A percentile compares a stretch with the other conserved stretches of the same genome.
Evolutionary conservation across 2,888 invertebrate species (phyloP).

Genomic region (Cheilosia impressa): DNA sequence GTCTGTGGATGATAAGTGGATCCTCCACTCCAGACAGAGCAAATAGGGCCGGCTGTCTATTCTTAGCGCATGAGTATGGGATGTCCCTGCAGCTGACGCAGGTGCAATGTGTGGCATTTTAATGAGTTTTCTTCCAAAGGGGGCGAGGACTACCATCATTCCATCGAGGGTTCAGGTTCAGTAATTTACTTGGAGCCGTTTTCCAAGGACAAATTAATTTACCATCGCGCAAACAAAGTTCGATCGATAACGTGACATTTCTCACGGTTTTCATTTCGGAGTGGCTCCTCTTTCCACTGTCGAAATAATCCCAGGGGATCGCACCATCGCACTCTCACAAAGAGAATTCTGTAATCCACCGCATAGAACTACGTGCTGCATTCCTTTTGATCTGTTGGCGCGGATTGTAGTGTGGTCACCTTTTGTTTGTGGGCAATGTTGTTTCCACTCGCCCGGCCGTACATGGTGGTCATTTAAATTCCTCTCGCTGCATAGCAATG

Average conservation of each 20-base stretch:
- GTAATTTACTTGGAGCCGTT: slow-evolving; percentile 51
- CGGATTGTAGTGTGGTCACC: slow-evolving; percentile 40
- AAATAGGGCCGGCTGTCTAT: slow-evolving; percentile 54
- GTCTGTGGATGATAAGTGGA: slow-evolving; percentile 58
- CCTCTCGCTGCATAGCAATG: slow-evolving; percentile 46
- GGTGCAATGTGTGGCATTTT: slow-evolving; percentile 58
- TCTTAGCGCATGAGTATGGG: slow-evolving; percentile 36
- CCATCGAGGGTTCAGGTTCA: slow-evolving; percentile 29
- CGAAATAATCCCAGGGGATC: slow-evolving; percentile 30
- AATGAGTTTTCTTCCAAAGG: slow-evolving; percentile 30
- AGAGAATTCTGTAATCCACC: slow-evolving; percentile 47
- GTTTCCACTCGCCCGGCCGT: slow-evolving; percentile 31
- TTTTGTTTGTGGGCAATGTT: slow-evolving; percentile 43
- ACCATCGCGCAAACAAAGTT: no score
- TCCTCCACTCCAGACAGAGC: slow-evolving; percentile 41
- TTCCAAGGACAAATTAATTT: slow-evolving; percentile 59
- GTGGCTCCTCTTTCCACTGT: slow-evolving; percentile 18
- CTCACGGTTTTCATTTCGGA: slow-evolving; percentile 39
- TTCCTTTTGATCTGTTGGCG: slow-evolving; percentile 42
- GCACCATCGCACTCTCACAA: background rate
- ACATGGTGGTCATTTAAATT: slow-evolving; percentile 71
- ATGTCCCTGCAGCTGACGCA: slow-evolving; percentile 44
- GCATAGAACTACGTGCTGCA: slow-evolving; percentile 37
- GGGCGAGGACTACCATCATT: slow-evolving; percentile 13
- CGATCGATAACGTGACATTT: slow-evolving; percentile 50